phyloP scores from a whole-genome alignment of 2,113 vertebrate genomes.

The Microcebus tavaratra region DNA sequence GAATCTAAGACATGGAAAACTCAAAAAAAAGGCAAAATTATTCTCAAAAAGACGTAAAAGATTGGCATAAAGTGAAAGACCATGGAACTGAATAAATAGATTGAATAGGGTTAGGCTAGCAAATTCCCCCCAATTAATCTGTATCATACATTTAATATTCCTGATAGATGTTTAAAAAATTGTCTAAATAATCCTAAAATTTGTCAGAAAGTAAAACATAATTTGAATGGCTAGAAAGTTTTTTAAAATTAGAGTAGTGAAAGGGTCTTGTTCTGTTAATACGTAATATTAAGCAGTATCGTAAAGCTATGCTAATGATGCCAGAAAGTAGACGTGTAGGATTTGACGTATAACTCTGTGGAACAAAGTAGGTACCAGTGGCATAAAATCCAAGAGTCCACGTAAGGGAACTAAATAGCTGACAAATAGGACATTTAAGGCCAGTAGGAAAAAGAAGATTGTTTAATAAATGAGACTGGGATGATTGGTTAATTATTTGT shows the following conservation, averaged over 20 bases:
- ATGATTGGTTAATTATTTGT: background rate
- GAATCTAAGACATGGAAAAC: background rate
- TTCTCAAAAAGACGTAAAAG: background rate
- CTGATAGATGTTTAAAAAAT: background rate
- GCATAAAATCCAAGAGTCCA: background rate
- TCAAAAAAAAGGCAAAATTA: background rate
- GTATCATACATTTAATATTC: background rate
- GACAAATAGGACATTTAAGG: background rate
- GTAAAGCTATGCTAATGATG: background rate
- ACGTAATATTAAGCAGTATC: background rate
- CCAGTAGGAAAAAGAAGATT: background rate
- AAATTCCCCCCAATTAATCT: background rate
- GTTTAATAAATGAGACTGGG: background rate
- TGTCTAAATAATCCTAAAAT: background rate
- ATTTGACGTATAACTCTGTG: background rate
- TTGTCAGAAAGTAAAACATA: background rate
- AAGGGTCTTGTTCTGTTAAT: background rate
- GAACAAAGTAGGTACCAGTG: background rate
- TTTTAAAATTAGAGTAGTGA: background rate
- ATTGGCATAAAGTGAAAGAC: background rate
- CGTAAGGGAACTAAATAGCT: background rate
- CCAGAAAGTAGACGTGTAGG: background rate
- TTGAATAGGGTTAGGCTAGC: background rate
- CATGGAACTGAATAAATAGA: background rate
- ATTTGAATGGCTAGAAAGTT: background rate